phyloP scores from a whole-genome alignment of 2,113 vertebrate genomes.

The Caracal caracal region DNA sequence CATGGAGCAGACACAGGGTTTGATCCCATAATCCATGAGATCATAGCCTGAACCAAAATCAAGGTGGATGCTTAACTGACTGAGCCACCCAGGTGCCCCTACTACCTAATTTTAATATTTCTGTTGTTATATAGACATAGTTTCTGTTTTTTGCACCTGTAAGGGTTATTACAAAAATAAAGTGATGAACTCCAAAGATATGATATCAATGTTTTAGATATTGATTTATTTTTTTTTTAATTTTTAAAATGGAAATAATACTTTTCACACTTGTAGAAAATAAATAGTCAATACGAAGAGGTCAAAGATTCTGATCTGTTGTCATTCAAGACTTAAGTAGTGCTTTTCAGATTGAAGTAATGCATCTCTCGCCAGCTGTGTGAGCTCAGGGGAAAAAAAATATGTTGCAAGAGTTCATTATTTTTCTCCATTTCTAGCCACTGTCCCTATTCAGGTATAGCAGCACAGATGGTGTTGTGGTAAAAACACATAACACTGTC shows the following conservation, averaged over 20 bases:
- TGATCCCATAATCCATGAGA: no score
- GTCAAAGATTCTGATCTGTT: neutral
- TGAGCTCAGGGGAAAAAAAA: constrained; percentile 43
- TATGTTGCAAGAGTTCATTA: constrained; percentile 69
- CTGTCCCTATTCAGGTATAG: constrained; percentile 79
- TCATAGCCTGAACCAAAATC: no score
- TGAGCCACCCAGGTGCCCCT: neutral
- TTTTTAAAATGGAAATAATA: neutral
- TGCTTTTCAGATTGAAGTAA: constrained; percentile 54
- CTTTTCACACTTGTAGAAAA: neutral
- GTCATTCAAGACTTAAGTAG: neutral
- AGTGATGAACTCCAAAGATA: neutral
- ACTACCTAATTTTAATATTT: neutral
- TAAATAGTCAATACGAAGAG: neutral
- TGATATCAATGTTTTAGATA: neutral
- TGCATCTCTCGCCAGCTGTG: constrained; percentile 54
- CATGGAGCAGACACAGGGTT: no score
- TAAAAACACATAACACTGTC: constrained; percentile 82
- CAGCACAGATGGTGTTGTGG: constrained; percentile 85
- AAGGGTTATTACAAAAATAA: neutral
- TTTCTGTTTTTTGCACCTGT: neutral
- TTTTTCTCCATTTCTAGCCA: constrained; percentile 66
- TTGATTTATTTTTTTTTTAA: neutral
- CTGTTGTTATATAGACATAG: neutral
- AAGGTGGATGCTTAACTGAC: no score